phyloP scores from a whole-genome alignment of 2,113 vertebrate species.

The Otis tarda region DNA sequence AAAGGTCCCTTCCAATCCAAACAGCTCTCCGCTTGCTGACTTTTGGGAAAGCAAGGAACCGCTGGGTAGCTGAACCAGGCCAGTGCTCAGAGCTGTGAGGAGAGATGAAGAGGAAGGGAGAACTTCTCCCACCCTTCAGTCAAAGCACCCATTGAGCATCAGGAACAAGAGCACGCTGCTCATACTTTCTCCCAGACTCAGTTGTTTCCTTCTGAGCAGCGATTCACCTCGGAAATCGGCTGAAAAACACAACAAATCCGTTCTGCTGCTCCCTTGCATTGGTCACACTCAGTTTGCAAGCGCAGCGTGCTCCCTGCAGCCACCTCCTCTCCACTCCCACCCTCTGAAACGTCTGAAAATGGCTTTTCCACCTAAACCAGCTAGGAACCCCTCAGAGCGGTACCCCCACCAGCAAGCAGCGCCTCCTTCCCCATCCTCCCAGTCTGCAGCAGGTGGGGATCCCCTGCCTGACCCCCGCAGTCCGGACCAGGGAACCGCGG shows the following conservation, averaged over 20 bases:
- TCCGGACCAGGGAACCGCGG: fast-evolving
- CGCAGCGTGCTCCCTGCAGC: fast-evolving
- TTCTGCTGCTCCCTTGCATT: fast-evolving
- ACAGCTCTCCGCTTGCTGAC: background rate
- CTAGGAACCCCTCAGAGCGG: background rate
- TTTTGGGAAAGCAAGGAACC: background rate
- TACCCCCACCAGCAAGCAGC: fast-evolving
- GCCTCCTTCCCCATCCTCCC: fast-evolving
- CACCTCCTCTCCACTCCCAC: background rate
- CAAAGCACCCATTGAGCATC: background rate
- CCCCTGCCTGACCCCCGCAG: no score
- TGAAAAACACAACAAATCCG: no score
- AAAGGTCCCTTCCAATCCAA: no score
- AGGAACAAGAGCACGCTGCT: background rate
- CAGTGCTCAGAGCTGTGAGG: background rate
- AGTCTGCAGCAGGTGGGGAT: no score
- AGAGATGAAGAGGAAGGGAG: background rate
- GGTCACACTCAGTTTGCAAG: fast-evolving
- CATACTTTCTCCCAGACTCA: background rate
- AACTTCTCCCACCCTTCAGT: background rate
- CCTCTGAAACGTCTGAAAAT: fast-evolving
- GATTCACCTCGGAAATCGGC: background rate
- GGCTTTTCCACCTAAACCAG: background rate
- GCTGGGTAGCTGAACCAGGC: fast-evolving
- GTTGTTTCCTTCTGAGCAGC: background rate